These are phyloP conservation scores for Paratrypauchen microcephalus DNA, from an alignment of 2,797 vertebrate species.

Conservation along the genomic window DNA sequence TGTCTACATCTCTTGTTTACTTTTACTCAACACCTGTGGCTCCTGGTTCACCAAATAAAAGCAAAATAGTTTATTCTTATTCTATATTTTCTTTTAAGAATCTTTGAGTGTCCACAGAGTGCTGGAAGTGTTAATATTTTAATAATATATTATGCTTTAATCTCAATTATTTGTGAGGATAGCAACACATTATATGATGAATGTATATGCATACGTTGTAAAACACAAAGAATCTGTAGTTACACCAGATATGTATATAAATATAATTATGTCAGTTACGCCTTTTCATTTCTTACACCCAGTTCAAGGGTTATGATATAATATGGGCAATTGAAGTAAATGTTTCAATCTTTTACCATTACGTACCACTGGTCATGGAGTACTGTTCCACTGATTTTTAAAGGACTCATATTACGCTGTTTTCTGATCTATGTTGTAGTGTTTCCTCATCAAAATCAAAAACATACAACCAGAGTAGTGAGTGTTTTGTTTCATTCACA, in stretches of 20 bases:
- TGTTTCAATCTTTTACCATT: neutral
- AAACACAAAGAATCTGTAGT: too few species aligned
- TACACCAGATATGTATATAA: too few species aligned
- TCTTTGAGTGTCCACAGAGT: neutral
- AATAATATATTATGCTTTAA: too few species aligned
- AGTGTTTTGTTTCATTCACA: too few species aligned
- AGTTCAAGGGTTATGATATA: neutral
- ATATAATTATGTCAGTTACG: neutral
- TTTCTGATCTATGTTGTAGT: too few species aligned
- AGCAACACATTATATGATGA: neutral
- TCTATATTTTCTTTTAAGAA: neutral
- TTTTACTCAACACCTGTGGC: conserved; percentile 60
- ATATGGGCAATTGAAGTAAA: neutral
- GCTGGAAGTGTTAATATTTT: neutral
- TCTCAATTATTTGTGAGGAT: neutral
- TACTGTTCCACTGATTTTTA: neutral
- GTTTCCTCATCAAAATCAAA: too few species aligned
- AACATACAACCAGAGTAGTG: too few species aligned
- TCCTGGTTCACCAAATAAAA: conserved; percentile 43
- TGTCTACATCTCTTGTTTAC: conserved; percentile 54
- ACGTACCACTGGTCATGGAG: neutral
- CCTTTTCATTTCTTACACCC: neutral
- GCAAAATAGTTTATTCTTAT: neutral
- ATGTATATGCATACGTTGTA: neutral
- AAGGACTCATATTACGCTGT: too few species aligned